A percentile compares a stretch with the other conserved stretches of the same genome.
phyloP scores from a whole-genome alignment of 2,888 invertebrate species.

The Stenurella melanura region DNA sequence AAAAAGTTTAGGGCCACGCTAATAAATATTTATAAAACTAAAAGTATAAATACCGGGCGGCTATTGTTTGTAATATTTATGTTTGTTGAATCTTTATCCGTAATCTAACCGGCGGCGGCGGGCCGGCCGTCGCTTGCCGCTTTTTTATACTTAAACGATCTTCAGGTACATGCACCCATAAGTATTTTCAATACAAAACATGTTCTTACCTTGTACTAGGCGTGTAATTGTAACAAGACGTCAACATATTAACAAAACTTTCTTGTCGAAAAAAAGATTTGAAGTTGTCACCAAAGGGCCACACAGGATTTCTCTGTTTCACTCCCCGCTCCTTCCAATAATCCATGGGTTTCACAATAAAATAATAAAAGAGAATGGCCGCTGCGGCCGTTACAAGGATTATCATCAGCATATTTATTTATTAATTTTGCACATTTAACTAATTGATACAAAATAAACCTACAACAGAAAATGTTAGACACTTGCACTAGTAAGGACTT shows the following conservation, averaged over 20 bases:
- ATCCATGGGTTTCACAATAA: conserved; percentile 41
- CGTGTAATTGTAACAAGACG: conserved; percentile 47
- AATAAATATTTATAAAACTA: too few relatives aligned
- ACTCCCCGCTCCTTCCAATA: conserved; percentile 51
- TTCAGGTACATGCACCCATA: too few relatives aligned
- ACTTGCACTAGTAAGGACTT: too few relatives aligned
- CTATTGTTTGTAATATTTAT: too few relatives aligned
- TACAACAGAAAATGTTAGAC: not conserved
- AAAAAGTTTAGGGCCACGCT: too few relatives aligned
- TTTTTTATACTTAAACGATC: too few relatives aligned
- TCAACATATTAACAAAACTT: conserved; percentile 46
- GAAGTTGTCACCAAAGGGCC: conserved; percentile 53
- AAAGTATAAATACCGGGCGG: too few relatives aligned
- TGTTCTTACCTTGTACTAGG: conserved; percentile 46
- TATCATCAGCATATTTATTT: conserved; percentile 2
- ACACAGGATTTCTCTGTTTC: conserved; percentile 48
- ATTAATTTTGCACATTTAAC: not conserved
- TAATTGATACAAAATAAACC: not conserved
- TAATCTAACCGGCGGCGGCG: too few relatives aligned
- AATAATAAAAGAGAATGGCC: conserved; percentile 38
- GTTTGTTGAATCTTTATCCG: too few relatives aligned
- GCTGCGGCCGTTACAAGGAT: conserved; percentile 33
- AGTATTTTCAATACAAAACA: too few relatives aligned
- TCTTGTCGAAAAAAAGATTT: conserved; percentile 37
- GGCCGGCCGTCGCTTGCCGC: too few relatives aligned